Base-by-base conservation (phyloP, 2,888 invertebrate genomes). In the Stictocephala bisonia region DNA sequence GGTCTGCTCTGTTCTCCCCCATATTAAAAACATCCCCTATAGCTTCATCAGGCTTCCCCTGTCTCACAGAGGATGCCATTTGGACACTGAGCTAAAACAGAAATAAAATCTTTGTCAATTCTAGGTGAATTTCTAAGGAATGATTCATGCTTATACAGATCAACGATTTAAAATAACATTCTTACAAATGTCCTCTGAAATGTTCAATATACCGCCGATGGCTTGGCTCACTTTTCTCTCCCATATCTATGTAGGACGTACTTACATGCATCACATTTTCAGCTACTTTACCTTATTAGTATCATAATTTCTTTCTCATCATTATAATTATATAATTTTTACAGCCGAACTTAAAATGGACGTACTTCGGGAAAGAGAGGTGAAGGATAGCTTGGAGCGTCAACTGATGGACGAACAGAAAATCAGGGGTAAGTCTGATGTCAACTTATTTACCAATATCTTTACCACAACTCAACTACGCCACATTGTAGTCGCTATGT, bases 261-360 rank as follows among this genome's bases (percentile, higher is more conserved):
- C 7, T 9, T 9, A 13, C 35, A 9, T 35, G 11, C 35, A 35
- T 35, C 13, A 6, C 13, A 35, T 7, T 35, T 35, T 35, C 13
- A 35, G 11, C 6, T 35, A 6, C 13, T 35, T 11, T 35, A 35
- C 6, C 6, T 9, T 11, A 35, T 35, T 35, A 35, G 35, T 9
- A 35, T 35, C 6, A 35, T 11, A 6, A 35, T 35, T 35, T 35
- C 35, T 35, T 35, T 44, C 11, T 15, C 9, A 6, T 9, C 11
- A n/a, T 44, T 44, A 15, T n/a, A 4, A n/a, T 15, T 9, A 31
- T 44, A n/a, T 35, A 22, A 2, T 40, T 86, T 84, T 90, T 90
- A 71, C 90, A 97, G 97, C 96, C 83, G 97, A 97, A 87, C 87
- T 97, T 80, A 96, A 96, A 86, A 95, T 96, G 94, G 97, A 97